phyloP scores from a whole-genome alignment of 2,888 invertebrate species.

The Pogonocherus hispidulus region DNA sequence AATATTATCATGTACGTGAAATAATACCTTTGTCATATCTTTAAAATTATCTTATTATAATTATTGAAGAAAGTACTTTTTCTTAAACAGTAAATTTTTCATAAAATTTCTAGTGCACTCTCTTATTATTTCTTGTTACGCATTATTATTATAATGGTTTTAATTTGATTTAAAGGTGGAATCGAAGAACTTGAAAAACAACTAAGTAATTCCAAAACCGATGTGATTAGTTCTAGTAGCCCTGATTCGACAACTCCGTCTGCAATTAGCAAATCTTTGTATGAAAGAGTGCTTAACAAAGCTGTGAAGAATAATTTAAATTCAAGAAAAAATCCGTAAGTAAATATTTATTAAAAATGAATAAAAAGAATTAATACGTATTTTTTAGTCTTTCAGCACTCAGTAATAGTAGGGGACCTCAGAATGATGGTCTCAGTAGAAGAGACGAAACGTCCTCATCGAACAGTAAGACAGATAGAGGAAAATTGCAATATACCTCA shows the following conservation, averaged over 20 bases:
- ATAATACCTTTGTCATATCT: no score
- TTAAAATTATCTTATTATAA: no score
- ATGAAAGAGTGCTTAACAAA: conserved; percentile 78
- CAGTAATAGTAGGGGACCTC: conserved; percentile 74
- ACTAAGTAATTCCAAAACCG: conserved; percentile 63
- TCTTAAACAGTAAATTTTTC: no score
- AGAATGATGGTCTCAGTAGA: conserved; percentile 70
- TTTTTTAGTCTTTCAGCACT: conserved; percentile 69
- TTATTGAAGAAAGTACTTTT: no score
- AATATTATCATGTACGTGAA: no score
- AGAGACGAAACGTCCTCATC: conserved; percentile 60
- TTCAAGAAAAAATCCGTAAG: conserved; percentile 64
- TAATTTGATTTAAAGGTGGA: conserved; percentile 72
- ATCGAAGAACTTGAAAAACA: conserved; percentile 89
- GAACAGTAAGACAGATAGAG: conserved; percentile 63
- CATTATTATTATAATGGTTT: not conserved
- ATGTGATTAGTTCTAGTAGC: conserved; percentile 65
- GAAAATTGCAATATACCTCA: conserved; percentile 67
- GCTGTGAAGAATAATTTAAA: conserved; percentile 57
- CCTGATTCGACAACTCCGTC: conserved; percentile 73
- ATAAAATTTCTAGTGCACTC: no score
- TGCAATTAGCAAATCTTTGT: conserved; percentile 81
- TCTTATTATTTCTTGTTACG: not conserved
- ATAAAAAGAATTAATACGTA: conserved; percentile 1
- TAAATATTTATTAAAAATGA: conserved; percentile 28